phyloP scores from a whole-genome alignment of 1,140 invertebrate genomes.

The Hermatobates lingyangjiaoensis region DNA sequence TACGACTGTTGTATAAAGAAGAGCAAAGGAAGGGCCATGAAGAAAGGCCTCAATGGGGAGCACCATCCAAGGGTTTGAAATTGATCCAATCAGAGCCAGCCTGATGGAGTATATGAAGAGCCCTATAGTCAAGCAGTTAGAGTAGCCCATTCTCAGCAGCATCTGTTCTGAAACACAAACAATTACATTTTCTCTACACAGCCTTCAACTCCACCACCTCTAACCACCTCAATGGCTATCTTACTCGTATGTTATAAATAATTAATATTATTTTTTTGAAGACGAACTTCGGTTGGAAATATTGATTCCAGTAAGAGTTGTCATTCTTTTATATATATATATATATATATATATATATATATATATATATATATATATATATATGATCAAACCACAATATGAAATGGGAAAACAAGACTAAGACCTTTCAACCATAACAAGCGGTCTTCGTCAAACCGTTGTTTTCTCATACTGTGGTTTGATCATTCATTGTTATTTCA shows the following conservation, averaged over 20 bases:
- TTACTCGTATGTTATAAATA: too few relatives aligned
- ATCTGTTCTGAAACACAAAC: slow-evolving; percentile 36
- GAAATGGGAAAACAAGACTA: too few relatives aligned
- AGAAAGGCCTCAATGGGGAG: slow-evolving; percentile 44
- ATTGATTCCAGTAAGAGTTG: too few relatives aligned
- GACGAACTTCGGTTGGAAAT: too few relatives aligned
- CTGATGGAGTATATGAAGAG: slow-evolving; percentile 47
- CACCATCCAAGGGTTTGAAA: slow-evolving; percentile 51
- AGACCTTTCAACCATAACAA: too few relatives aligned
- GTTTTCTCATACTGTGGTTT: too few relatives aligned
- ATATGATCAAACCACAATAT: too few relatives aligned
- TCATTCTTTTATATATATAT: too few relatives aligned
- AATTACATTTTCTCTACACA: not conserved
- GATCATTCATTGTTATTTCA: too few relatives aligned
- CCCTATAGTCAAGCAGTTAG: slow-evolving; percentile 45
- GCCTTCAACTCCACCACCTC: not conserved
- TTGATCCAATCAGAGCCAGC: slow-evolving; percentile 43
- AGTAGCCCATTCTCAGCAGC: slow-evolving; percentile 45
- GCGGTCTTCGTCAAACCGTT: too few relatives aligned
- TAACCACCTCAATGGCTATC: too few relatives aligned
- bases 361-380: not conserved
- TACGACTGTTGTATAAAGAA: slow-evolving; percentile 59
- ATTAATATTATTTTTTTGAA: too few relatives aligned
- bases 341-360: not conserved
- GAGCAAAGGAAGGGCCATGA: slow-evolving; percentile 58